These are phyloP conservation scores for Tigriopus japonicus DNA, from an alignment of 1,140 invertebrate species.

Conservation along the genomic window DNA sequence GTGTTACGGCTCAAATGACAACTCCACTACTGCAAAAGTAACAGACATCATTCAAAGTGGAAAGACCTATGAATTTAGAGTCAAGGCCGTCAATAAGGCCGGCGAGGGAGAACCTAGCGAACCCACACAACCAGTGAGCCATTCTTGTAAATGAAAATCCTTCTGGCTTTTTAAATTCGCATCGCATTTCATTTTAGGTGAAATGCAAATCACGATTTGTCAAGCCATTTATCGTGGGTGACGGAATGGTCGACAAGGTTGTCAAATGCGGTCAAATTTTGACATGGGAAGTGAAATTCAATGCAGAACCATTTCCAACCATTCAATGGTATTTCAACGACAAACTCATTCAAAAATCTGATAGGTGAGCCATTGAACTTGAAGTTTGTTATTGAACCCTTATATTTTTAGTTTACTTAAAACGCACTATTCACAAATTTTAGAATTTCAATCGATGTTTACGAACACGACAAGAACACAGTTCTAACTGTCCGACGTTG, in stretches of 20 bases:
- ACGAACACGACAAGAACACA: slow-evolving; percentile 63
- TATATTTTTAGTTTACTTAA: neutral
- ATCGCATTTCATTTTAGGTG: neutral
- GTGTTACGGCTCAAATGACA: neutral
- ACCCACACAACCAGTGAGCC: slow-evolving; percentile 62
- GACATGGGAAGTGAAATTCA: slow-evolving; percentile 80
- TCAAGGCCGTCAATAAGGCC: slow-evolving; percentile 85
- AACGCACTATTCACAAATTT: neutral
- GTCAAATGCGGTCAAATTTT: slow-evolving; percentile 85
- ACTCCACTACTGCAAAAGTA: slow-evolving; percentile 47
- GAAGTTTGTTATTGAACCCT: neutral
- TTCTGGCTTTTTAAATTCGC: no score
- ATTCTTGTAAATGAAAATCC: no score
- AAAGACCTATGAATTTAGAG: slow-evolving; percentile 74
- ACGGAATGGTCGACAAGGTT: slow-evolving; percentile 58
- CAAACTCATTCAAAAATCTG: slow-evolving; percentile 39
- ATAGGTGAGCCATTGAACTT: slow-evolving; percentile 30
- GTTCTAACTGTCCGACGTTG: slow-evolving; percentile 70
- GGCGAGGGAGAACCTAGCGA: slow-evolving; percentile 87
- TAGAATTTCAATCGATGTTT: neutral
- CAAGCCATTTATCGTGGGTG: slow-evolving; percentile 18
- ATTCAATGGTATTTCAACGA: slow-evolving; percentile 60
- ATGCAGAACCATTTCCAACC: slow-evolving; percentile 79
- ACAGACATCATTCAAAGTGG: slow-evolving; percentile 63
- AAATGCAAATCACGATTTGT: slow-evolving; percentile 5